A percentile compares a stretch with the other conserved stretches of the same genome.
Evolutionary conservation across 2,888 invertebrate genomes (phyloP).

Genomic region (Cephonodes hylas): DNA sequence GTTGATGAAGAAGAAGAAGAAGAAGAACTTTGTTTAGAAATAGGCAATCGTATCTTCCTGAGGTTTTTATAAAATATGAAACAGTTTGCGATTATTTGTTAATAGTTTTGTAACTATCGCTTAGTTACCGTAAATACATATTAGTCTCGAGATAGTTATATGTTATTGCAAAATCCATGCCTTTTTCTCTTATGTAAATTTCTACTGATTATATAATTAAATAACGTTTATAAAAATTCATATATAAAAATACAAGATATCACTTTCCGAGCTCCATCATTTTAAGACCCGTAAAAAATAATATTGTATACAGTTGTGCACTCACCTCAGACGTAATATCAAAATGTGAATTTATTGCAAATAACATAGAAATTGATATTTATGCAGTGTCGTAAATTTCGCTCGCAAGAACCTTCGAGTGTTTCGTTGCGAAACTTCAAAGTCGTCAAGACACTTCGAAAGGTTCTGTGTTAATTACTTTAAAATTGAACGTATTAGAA

Average conservation of each 20-base stretch:
- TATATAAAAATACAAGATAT: neutral
- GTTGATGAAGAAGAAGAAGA: too few species aligned
- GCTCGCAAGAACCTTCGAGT: constrained; percentile 40
- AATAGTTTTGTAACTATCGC: too few species aligned
- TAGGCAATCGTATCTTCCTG: too few species aligned
- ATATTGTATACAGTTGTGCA: neutral
- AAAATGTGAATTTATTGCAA: constrained; percentile 60
- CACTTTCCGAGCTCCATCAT: neutral
- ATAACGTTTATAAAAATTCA: neutral
- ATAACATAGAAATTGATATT: constrained; percentile 55
- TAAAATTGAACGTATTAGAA: too few species aligned
- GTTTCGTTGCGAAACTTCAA: constrained; percentile 30
- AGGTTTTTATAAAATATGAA: too few species aligned
- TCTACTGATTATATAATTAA: neutral
- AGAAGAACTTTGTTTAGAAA: too few species aligned
- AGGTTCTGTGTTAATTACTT: too few species aligned
- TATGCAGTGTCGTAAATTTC: constrained; percentile 54
- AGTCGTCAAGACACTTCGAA: constrained; percentile 21
- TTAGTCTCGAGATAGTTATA: too few species aligned
- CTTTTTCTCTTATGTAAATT: too few species aligned
- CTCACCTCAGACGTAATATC: constrained; percentile 24
- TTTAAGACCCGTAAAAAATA: neutral
- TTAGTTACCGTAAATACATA: too few species aligned
- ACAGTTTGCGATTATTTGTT: too few species aligned
- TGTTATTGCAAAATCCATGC: too few species aligned